These are phyloP conservation scores for Aulostomus chinensis DNA, from an alignment of 2,797 vertebrate genomes.

Conservation along the genomic window DNA sequence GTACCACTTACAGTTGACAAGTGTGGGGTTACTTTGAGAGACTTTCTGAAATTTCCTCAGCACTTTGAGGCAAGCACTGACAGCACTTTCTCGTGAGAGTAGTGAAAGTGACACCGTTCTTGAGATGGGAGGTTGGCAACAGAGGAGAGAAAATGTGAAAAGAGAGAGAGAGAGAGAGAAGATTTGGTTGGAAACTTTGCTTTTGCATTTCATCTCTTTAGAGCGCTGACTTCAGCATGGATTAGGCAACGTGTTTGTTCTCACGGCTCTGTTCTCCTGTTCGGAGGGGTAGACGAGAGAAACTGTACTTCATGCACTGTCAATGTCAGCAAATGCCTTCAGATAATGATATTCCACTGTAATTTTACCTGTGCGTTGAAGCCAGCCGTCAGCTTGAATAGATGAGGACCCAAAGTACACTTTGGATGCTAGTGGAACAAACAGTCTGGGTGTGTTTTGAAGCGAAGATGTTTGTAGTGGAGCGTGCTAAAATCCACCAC, in stretches of 20 bases:
- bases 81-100: conserved; percentile 70
- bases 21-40: conserved; percentile 71
- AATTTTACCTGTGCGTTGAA: conserved; percentile 71
- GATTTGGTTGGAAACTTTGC: conserved; percentile 53
- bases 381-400: conserved; percentile 52
- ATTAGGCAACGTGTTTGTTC: conserved; percentile 76
- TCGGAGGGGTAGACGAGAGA: conserved; percentile 35
- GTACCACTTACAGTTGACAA: conserved; percentile 68
- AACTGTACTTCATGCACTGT: conserved; percentile 42
- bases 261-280: conserved; percentile 53
- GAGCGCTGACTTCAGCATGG: conserved; percentile 78
- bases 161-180: conserved; percentile 33
- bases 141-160: conserved; percentile 50
- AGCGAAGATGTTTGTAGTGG: conserved; percentile 14
- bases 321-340: conserved; percentile 73
- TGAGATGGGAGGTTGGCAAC: conserved; percentile 42
- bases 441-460: conserved; percentile 8
- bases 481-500: conserved; percentile 13
- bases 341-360: conserved; percentile 75
- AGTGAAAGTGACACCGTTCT: conserved; percentile 76
- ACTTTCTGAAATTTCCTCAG: conserved; percentile 73
- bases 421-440: conserved; percentile 22
- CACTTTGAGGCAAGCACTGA: conserved; percentile 74
- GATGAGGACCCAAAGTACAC: conserved; percentile 26
- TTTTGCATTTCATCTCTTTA: conserved; percentile 69